These are phyloP conservation scores for Agrochola lota DNA, from an alignment of 2,888 invertebrate species.

Conservation along the genomic window DNA sequence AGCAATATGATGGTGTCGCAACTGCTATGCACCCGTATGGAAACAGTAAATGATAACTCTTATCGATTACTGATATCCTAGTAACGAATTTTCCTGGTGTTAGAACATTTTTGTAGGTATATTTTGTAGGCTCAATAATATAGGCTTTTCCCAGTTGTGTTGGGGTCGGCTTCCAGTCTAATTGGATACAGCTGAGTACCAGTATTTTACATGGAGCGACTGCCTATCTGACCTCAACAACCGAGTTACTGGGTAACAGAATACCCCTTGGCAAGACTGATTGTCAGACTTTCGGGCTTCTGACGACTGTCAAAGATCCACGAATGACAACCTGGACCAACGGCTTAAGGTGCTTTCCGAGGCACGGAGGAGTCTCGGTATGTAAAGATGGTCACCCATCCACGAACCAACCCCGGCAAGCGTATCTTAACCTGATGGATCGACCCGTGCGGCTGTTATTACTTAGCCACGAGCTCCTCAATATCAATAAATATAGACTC, in stretches of 20 bases:
- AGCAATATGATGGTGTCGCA: not conserved
- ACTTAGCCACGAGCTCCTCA: no score
- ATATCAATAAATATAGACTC: constrained; percentile 9
- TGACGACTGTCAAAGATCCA: not conserved
- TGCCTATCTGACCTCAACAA: not conserved
- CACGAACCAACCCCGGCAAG: not conserved
- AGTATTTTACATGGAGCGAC: not conserved
- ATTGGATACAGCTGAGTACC: not conserved
- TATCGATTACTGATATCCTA: not conserved
- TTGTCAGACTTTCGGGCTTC: not conserved
- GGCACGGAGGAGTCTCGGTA: not conserved
- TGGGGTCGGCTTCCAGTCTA: no score
- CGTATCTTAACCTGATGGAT: no score
- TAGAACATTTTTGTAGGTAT: no score
- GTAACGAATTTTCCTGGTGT: not conserved
- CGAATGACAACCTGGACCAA: not conserved
- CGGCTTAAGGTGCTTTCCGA: not conserved
- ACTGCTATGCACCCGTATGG: not conserved
- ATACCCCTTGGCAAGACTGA: not conserved
- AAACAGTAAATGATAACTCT: not conserved
- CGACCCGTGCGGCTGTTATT: no score
- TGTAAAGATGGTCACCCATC: not conserved
- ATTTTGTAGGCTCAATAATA: no score
- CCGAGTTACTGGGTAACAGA: not conserved
- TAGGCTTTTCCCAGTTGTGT: not conserved